Conservation (phyloP, 2,113 vertebrate genomes). For the Paralichthys olivaceus region DNA sequence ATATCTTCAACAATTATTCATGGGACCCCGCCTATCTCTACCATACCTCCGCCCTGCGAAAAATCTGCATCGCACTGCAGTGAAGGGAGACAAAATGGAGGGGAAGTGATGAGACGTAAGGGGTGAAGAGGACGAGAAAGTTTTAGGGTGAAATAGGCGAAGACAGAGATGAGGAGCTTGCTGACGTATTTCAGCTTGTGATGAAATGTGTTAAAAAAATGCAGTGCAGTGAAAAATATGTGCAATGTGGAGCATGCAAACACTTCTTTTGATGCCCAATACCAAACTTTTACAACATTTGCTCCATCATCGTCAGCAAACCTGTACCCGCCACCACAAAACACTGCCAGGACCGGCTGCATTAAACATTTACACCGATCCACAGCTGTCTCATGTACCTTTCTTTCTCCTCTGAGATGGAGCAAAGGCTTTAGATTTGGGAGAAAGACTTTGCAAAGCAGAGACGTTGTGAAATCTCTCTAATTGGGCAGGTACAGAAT, state of each 20-base stretch:
- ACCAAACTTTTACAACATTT: conserved; percentile 51
- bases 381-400: conserved; percentile 27
- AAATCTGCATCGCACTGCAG: conserved; percentile 81
- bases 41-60: conserved; percentile 69
- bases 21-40: conserved; percentile 78
- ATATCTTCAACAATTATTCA: conserved; percentile 87
- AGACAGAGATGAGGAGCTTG: neutral
- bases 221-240: conserved; percentile 60
- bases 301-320: conserved; percentile 46
- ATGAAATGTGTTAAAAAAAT: conserved; percentile 75
- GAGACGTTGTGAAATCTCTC: conserved; percentile 38
- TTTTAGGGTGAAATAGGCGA: conserved; percentile 31
- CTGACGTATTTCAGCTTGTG: conserved; percentile 46
- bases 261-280: conserved; percentile 49
- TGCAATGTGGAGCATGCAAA: conserved; percentile 43
- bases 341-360: conserved; percentile 40
- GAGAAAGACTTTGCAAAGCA: conserved; percentile 6
- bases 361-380: conserved; percentile 44
- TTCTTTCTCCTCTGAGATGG: conserved; percentile 33
- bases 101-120: conserved; percentile 14
- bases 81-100: conserved; percentile 63
- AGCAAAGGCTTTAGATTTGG: conserved; percentile 7
- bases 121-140: neutral
- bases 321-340: conserved; percentile 24
- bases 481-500: conserved; percentile 33